Conservation (phyloP, 2,888 invertebrate species). For the Torymus auratus region DNA sequence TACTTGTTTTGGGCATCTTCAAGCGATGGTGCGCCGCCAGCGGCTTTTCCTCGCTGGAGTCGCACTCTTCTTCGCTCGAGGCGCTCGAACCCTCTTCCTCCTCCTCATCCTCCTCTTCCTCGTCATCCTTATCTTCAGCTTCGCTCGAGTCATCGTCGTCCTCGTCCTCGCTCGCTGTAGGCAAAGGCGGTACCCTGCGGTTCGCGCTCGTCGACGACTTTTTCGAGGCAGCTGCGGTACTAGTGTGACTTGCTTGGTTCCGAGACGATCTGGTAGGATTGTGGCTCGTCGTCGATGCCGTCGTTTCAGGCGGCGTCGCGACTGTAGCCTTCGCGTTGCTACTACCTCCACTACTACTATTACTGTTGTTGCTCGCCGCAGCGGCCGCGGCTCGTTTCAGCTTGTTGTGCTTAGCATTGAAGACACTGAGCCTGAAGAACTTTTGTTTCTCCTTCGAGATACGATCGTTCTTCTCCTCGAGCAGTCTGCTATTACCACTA, state of each 20-base stretch:
- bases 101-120: conserved; percentile 66
- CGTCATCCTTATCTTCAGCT: conserved; percentile 65
- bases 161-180: conserved; percentile 63
- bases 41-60: conserved; percentile 15
- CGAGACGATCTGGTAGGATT: conserved; percentile 32
- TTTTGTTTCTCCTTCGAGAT: conserved; percentile 93
- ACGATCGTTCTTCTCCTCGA: conserved; percentile 83
- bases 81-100: conserved; percentile 69
- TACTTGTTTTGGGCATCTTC: conserved; percentile 28
- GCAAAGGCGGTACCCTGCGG: conserved; percentile 43
- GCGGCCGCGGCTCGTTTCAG: conserved; percentile 63
- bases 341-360: conserved; percentile 5
- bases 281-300: neutral
- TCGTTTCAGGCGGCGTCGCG: conserved; percentile 59
- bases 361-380: conserved; percentile 53
- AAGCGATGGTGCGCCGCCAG: conserved; percentile 19
- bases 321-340: conserved; percentile 54
- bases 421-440: conserved; percentile 89
- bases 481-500: conserved; percentile 73
- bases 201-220: conserved; percentile 16
- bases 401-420: conserved; percentile 82
- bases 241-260: conserved; percentile 2
- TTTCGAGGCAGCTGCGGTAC: conserved; percentile 12
- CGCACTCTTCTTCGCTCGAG: conserved; percentile 64
- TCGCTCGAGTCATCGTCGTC: conserved; percentile 58